Evolutionary conservation across 2,888 invertebrate genomes (phyloP).

Genomic region (Cetonia aurata): DNA sequence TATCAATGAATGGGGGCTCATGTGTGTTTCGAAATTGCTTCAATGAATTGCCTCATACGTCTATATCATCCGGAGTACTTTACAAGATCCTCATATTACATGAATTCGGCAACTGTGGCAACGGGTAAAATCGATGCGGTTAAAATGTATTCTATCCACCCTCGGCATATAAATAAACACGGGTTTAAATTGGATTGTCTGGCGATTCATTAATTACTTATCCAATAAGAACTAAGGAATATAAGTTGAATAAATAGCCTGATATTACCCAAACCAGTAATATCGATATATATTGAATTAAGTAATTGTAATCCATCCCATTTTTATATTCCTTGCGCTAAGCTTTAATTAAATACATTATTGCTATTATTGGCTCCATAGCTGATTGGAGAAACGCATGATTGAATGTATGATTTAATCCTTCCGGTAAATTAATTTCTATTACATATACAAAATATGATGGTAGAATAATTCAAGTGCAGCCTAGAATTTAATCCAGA

Average conservation of each 20-base stretch:
- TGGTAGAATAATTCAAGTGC: no score
- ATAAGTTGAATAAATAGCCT: constrained; percentile 18
- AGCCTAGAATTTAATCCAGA: no score
- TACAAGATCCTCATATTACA: constrained; percentile 23
- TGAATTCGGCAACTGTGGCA: constrained; percentile 18
- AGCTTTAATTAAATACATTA: no score
- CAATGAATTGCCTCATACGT: constrained; percentile 50
- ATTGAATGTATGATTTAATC: no score
- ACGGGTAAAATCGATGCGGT: neutral
- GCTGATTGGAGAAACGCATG: no score
- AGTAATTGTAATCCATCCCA: no score
- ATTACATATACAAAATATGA: no score
- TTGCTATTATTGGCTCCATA: no score
- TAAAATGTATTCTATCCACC: constrained; percentile 12
- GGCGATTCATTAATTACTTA: constrained; percentile 22
- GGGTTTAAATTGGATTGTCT: constrained; percentile 25
- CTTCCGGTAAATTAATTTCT: no score
- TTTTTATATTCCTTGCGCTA: no score
- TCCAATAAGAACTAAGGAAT: constrained; percentile 26
- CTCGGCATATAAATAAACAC: constrained; percentile 17
- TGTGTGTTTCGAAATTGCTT: constrained; percentile 51
- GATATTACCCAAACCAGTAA: constrained; percentile 25
- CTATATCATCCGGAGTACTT: constrained; percentile 40
- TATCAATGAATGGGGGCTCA: constrained; percentile 51
- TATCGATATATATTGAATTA: neutral